Conservation (phyloP, 2,113 vertebrate species). For the Circaetus cinerascens region DNA sequence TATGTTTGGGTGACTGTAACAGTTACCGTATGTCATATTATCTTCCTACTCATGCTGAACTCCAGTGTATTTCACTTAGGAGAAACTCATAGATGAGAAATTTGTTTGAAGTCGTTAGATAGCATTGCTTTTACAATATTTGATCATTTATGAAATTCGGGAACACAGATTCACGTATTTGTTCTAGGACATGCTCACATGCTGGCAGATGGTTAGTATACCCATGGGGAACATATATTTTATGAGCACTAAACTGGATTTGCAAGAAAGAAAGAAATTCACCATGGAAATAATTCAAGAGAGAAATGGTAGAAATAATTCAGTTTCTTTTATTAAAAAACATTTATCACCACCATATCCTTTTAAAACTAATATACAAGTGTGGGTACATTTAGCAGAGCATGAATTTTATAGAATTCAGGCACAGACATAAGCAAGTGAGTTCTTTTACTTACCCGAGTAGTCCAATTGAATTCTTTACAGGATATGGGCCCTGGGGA, state of each 20-base stretch:
- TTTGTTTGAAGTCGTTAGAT: neutral
- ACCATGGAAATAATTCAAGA: neutral
- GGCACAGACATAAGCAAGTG: neutral
- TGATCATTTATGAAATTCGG: neutral
- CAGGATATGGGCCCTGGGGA: neutral
- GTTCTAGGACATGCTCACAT: neutral
- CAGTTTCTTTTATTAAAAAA: constrained; percentile 52
- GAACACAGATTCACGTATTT: neutral
- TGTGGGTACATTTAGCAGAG: neutral
- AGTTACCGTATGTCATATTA: neutral
- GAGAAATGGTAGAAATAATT: constrained; percentile 17
- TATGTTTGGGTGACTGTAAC: neutral
- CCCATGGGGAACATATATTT: neutral
- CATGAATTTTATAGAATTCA: neutral
- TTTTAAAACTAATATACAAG: neutral
- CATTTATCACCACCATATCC: neutral
- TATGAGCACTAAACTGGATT: neutral
- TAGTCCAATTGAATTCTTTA: neutral
- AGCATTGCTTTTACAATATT: neutral
- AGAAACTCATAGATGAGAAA: neutral
- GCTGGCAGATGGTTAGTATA: neutral
- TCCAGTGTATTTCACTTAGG: neutral
- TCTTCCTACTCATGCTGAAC: neutral
- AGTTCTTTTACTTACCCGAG: neutral
- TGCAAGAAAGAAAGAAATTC: neutral